Percentiles rank a stretch among this genome's conserved stretches.
Evolutionary conservation across 2,113 vertebrate genomes (phyloP).

Genomic region (Egretta garzetta): DNA sequence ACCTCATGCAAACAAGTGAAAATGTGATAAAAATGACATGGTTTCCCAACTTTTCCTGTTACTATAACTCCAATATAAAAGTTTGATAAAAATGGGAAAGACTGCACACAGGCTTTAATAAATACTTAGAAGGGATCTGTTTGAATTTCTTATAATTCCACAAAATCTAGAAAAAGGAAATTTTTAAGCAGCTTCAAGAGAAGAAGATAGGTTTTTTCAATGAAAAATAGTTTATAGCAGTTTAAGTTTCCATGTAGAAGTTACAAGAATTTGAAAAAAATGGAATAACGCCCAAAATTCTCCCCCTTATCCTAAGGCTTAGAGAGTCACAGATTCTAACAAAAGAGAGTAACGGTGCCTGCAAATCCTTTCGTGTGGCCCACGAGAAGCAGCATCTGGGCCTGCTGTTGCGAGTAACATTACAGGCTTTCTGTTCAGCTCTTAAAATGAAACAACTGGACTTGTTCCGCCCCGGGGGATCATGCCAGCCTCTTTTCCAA

Average conservation of each 20-base stretch:
- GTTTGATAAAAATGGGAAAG: background rate
- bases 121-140: background rate
- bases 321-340: background rate
- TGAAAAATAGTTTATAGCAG: background rate
- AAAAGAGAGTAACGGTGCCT: background rate
- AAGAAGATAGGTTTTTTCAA: background rate
- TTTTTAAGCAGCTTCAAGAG: background rate
- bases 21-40: background rate
- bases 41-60: background rate
- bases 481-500: slow-evolving; percentile 65
- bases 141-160: background rate
- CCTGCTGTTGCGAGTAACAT: slow-evolving; percentile 42
- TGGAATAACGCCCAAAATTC: background rate
- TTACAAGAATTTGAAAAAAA: background rate
- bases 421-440: slow-evolving; percentile 51
- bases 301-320: background rate
- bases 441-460: slow-evolving; percentile 51
- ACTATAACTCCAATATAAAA: background rate
- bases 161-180: background rate
- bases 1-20: background rate
- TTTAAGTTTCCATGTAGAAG: background rate
- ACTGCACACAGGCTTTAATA: background rate
- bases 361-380: slow-evolving; percentile 67
- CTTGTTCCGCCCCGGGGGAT: slow-evolving; percentile 69
- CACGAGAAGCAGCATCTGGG: slow-evolving; percentile 7